A percentile compares a stretch with the other conserved stretches of the same genome.
These are phyloP conservation scores for Meghimatium bilineatum DNA, from an alignment of 2,888 invertebrate species.

Conservation along the genomic window DNA sequence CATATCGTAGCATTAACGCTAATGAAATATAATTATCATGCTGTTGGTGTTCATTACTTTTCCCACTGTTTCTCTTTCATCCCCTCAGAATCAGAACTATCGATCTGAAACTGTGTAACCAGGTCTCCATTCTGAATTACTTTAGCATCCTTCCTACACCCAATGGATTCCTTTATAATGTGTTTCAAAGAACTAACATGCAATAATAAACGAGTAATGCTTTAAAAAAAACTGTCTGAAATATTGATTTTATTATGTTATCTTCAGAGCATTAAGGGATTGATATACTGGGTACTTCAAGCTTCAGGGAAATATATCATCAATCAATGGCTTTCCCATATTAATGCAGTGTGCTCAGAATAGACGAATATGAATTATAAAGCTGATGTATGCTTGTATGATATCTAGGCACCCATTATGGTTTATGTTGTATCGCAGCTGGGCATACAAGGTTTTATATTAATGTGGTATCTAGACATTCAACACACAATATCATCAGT, in stretches of 20 bases:
- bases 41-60: too few relatives aligned
- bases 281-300: background rate
- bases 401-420: background rate
- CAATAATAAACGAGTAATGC: background rate
- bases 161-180: background rate
- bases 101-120: too few relatives aligned
- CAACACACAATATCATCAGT: too few relatives aligned
- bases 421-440: too few relatives aligned
- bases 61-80: too few relatives aligned
- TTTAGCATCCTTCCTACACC: background rate
- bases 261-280: background rate
- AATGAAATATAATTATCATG: too few relatives aligned
- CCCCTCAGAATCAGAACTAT: too few relatives aligned
- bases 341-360: background rate
- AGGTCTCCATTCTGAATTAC: background rate
- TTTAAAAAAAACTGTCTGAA: background rate
- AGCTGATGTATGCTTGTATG: background rate
- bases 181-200: background rate
- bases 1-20: too few relatives aligned
- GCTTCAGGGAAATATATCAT: background rate
- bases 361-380: background rate
- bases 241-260: constrained; percentile 12
- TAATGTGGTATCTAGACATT: too few relatives aligned
- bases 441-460: too few relatives aligned
- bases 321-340: background rate